Conservation (phyloP, 2,888 invertebrate genomes). For the Drosophila anomalipes region DNA sequence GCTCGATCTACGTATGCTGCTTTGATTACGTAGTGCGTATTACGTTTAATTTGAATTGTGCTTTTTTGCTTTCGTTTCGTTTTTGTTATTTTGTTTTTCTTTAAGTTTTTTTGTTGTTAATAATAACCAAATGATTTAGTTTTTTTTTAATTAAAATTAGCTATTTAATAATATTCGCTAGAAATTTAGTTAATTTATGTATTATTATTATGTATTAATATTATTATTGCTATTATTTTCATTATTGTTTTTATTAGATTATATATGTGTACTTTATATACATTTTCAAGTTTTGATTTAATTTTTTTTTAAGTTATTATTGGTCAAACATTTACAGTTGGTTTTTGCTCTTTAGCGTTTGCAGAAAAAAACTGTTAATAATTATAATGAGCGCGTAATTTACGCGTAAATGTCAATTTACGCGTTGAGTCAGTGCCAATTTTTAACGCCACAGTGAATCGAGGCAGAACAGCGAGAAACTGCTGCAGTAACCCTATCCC, state of each 20-base stretch:
- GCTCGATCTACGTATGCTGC: neutral
- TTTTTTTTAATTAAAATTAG: slow-evolving; percentile 42
- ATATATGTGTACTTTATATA: neutral
- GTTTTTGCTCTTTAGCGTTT: neutral
- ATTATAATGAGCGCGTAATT: slow-evolving; percentile 81
- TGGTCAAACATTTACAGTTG: neutral
- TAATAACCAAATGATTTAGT: slow-evolving; percentile 35
- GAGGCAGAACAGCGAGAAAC: neutral
- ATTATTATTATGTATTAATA: neutral
- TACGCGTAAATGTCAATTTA: slow-evolving; percentile 81
- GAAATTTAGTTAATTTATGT: slow-evolving; percentile 21
- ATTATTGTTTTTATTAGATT: neutral
- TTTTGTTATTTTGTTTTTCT: slow-evolving; percentile 38
- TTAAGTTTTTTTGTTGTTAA: slow-evolving; percentile 46
- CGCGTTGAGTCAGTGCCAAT: slow-evolving; percentile 79
- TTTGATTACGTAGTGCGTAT: slow-evolving; percentile 1
- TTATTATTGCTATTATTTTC: neutral
- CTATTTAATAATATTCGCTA: slow-evolving; percentile 60
- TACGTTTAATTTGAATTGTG: slow-evolving; percentile 59
- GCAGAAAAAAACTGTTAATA: slow-evolving; percentile 70
- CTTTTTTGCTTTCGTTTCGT: slow-evolving; percentile 67
- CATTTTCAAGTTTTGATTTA: neutral
- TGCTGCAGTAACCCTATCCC: neutral
- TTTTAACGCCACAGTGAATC: slow-evolving; percentile 71
- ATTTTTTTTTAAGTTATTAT: neutral